A percentile compares a stretch with the other conserved stretches of the same genome.
Evolutionary conservation across 2,888 invertebrate species (phyloP).

Genomic region (Amphimallon solstitiale): DNA sequence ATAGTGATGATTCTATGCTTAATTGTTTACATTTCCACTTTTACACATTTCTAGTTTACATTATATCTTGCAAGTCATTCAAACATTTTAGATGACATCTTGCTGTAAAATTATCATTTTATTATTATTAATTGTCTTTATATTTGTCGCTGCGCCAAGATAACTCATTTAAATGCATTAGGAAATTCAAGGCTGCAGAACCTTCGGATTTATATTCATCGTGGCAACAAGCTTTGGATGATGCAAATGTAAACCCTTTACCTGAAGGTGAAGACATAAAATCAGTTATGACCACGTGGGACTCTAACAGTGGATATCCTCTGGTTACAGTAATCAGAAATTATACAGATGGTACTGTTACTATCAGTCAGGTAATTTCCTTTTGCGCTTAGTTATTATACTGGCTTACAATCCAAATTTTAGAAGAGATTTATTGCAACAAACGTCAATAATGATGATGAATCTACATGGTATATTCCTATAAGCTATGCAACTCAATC

Average conservation of each 20-base stretch:
- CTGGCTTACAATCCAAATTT: not conserved
- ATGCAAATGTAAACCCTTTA: conserved; percentile 6
- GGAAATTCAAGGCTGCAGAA: conserved; percentile 29
- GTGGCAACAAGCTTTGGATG: conserved; percentile 23
- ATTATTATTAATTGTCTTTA: not conserved
- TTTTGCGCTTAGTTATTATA: too few species aligned
- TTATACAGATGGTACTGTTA: conserved; percentile 15
- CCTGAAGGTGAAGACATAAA: conserved; percentile 4
- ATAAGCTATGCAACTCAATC: conserved; percentile 63
- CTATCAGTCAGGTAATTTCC: conserved; percentile 24
- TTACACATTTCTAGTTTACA: too few species aligned
- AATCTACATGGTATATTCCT: conserved; percentile 66
- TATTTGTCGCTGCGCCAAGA: too few species aligned
- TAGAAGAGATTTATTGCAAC: conserved; percentile 17
- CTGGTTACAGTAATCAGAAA: conserved; percentile 25
- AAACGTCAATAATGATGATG: conserved; percentile 21
- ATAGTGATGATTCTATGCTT: too few species aligned
- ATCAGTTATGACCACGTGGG: conserved; percentile 29
- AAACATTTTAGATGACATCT: too few species aligned
- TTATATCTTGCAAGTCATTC: too few species aligned
- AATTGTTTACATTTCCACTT: too few species aligned
- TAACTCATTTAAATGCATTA: too few species aligned
- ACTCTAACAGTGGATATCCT: conserved; percentile 31
- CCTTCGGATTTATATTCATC: conserved; percentile 18
- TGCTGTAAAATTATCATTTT: too few species aligned